These are phyloP conservation scores for Micoletzkya japonica DNA, from an alignment of 2,888 invertebrate genomes.

Conservation along the genomic window DNA sequence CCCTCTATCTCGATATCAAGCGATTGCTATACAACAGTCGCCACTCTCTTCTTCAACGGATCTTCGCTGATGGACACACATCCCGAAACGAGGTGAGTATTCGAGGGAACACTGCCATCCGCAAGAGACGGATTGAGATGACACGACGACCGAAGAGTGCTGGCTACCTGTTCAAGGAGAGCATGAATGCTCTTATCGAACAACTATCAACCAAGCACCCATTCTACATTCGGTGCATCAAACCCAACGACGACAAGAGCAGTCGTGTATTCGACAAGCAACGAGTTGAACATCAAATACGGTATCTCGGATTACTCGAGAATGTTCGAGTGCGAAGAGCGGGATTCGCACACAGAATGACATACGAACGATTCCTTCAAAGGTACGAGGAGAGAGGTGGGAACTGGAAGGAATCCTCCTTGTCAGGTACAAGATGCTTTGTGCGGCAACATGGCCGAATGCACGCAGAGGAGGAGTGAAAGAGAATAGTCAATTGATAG, in stretches of 20 bases:
- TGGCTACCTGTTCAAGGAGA: slow-evolving; percentile 84
- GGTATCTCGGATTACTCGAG: slow-evolving; percentile 87
- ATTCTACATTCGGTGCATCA: slow-evolving; percentile 94
- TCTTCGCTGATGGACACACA: slow-evolving; percentile 97
- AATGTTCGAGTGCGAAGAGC: slow-evolving; percentile 93
- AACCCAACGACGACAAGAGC: slow-evolving; percentile 92
- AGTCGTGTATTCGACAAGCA: slow-evolving; percentile 83
- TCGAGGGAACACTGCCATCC: neutral
- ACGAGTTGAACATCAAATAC: slow-evolving; percentile 71
- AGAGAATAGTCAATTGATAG: slow-evolving; percentile 82
- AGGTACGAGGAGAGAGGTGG: slow-evolving; percentile 68
- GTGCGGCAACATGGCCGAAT: slow-evolving; percentile 94
- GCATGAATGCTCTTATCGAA: slow-evolving; percentile 85
- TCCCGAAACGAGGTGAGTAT: slow-evolving; percentile 70
- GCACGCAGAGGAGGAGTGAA: slow-evolving; percentile 76
- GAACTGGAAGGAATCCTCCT: neutral
- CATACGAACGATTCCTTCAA: slow-evolving; percentile 87
- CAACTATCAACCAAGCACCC: slow-evolving; percentile 77
- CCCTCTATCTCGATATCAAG: slow-evolving; percentile 94
- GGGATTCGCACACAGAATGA: slow-evolving; percentile 93
- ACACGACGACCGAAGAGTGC: slow-evolving; percentile 93
- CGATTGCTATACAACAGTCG: slow-evolving; percentile 77
- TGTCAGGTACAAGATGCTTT: slow-evolving; percentile 89
- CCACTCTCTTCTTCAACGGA: slow-evolving; percentile 73
- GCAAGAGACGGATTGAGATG: slow-evolving; percentile 79